Evolutionary conservation across 2,888 invertebrate genomes (phyloP).

Genomic region (Cephus pygmeus): DNA sequence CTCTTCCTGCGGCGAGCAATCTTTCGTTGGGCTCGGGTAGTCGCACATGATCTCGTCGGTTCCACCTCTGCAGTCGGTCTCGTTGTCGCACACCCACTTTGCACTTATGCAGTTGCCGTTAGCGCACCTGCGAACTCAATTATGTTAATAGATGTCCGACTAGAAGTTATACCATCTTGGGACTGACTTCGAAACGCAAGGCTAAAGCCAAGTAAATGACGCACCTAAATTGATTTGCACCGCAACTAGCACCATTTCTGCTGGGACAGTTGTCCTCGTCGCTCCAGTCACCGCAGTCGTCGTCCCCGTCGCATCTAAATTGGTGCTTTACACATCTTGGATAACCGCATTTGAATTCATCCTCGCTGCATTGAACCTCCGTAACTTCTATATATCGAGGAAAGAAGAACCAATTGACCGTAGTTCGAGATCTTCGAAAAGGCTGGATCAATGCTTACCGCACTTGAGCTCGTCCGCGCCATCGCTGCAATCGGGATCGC

Average conservation of each 20-base stretch:
- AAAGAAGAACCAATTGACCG: neutral
- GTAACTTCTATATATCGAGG: conserved; percentile 38
- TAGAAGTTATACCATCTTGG: too few relatives aligned
- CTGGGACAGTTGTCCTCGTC: conserved; percentile 84
- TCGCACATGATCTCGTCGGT: conserved; percentile 83
- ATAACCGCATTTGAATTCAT: conserved; percentile 80
- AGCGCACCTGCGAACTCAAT: conserved; percentile 70
- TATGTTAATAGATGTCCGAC: neutral
- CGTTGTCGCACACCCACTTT: conserved; percentile 82
- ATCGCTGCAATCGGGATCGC: conserved; percentile 84
- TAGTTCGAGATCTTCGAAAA: neutral
- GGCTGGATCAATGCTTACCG: conserved; percentile 51
- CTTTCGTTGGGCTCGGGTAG: conserved; percentile 67
- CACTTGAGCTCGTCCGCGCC: conserved; percentile 83
- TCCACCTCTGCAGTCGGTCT: conserved; percentile 82
- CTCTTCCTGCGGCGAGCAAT: conserved; percentile 77
- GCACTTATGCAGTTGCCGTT: conserved; percentile 84
- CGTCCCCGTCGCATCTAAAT: conserved; percentile 86
- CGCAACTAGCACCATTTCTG: conserved; percentile 72
- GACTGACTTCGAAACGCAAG: too few relatives aligned
- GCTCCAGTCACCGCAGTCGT: conserved; percentile 89
- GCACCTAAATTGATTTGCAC: conserved; percentile 78
- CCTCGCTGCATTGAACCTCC: conserved; percentile 72
- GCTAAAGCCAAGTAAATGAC: conserved; percentile 24
- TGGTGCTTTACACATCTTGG: conserved; percentile 79